A percentile compares a stretch with the other conserved stretches of the same genome.
phyloP scores from a whole-genome alignment of 2,888 invertebrate genomes.

The Volucella zonaria region DNA sequence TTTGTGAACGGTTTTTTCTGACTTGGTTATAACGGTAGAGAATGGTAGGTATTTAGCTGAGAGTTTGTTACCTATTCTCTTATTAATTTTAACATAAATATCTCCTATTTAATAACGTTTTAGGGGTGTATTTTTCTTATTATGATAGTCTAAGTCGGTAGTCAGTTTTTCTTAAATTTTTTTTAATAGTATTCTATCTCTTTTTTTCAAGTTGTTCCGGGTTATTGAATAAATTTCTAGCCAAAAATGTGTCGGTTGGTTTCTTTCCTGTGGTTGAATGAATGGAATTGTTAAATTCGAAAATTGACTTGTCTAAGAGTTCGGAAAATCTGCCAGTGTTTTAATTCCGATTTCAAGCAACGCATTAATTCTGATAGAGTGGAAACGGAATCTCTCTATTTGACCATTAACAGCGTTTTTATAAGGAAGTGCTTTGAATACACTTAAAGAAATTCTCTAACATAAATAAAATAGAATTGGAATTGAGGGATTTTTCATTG shows the following conservation, averaged over 20 bases:
- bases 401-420: too few species aligned
- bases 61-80: too few species aligned
- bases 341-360: too few species aligned
- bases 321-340: too few species aligned
- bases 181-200: background rate
- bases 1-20: too few species aligned
- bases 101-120: too few species aligned
- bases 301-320: background rate
- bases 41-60: too few species aligned
- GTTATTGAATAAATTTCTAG: background rate
- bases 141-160: background rate
- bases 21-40: background rate
- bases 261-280: conserved; percentile 5
- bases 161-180: background rate
- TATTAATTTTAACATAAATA: too few species aligned
- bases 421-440: too few species aligned
- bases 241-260: conserved; percentile 3
- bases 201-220: background rate
- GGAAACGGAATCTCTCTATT: too few species aligned
- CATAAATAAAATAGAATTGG: conserved; percentile 75
- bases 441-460: conserved; percentile 77
- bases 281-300: conserved; percentile 13
- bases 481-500: conserved; percentile 11
- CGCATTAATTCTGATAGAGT: too few species aligned
- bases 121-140: too few species aligned